These are phyloP conservation scores for Xestia sexstrigata DNA, from an alignment of 2,888 invertebrate genomes.

Conservation along the genomic window DNA sequence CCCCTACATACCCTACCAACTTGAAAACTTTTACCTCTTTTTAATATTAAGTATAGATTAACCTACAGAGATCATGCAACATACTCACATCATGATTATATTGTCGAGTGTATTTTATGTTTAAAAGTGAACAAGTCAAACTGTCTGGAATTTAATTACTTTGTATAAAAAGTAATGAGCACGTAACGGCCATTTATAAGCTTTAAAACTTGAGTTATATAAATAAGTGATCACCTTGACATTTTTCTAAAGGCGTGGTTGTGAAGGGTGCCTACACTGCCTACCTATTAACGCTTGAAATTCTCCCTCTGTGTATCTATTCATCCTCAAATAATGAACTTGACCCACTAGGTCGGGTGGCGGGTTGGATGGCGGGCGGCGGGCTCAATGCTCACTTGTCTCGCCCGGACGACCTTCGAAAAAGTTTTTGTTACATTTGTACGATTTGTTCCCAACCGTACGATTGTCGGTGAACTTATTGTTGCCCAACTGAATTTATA, in stretches of 20 bases:
- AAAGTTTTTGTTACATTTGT: conserved; percentile 75
- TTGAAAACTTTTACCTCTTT: no score
- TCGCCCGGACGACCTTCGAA: conserved; percentile 75
- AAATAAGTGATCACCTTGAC: conserved; percentile 25
- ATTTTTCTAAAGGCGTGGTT: conserved; percentile 41
- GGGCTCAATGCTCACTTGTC: conserved; percentile 70
- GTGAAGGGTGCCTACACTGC: conserved; percentile 46
- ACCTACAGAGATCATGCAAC: background rate
- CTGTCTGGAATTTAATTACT: conserved; percentile 1
- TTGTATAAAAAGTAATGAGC: background rate
- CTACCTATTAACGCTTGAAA: conserved; percentile 34
- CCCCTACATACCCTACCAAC: no score
- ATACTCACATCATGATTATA: background rate
- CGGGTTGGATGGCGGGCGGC: conserved; percentile 1
- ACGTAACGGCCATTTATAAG: conserved; percentile 7
- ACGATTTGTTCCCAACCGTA: conserved; percentile 54
- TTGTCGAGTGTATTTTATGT: background rate
- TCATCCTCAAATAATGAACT: conserved; percentile 82
- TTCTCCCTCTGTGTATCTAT: conserved; percentile 66
- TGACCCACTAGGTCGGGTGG: conserved; percentile 78
- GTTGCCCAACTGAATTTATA: conserved; percentile 1
- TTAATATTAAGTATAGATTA: no score
- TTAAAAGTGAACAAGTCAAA: conserved; percentile 5
- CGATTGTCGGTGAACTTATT: conserved; percentile 24
- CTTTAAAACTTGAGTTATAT: conserved; percentile 26